Base-by-base conservation (phyloP, 1,140 invertebrate species). In the Melitaea cinxia region DNA sequence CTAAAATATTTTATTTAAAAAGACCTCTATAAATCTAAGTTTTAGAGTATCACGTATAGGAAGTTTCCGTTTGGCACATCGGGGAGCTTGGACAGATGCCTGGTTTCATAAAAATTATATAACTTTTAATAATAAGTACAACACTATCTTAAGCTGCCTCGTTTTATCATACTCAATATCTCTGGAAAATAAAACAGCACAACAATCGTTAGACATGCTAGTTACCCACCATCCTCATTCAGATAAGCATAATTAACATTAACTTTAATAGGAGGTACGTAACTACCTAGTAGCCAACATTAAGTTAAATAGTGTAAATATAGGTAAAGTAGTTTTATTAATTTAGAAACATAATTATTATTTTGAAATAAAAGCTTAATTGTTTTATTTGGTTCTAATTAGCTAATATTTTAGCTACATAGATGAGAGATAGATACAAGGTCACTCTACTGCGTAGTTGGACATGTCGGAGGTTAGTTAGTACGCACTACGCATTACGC, bases 361-460 rank as follows among this genome's bases (percentile, higher is more conserved):
- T n/a, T n/a, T n/a, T n/a, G n/a, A n/a, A n/a, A n/a, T n/a, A n/a
- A n/a, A n/a, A n/a, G n/a, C n/a, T n/a, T n/a, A n/a, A n/a, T n/a
- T n/a, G n/a, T n/a, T n/a, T n/a, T n/a, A n/a, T n/a, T n/a, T n/a
- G n/a, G n/a, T n/a, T n/a, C n/a, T n/a, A n/a, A n/a, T n/a, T n/a
- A n/a, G n/a, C n/a, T n/a, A n/a, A n/a, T n/a, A n/a, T n/a, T n/a
- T n/a, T n/a, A n/a, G n/a, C n/a, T n/a, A 42, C 59, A 66, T 63
- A 58, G 59, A 71, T 39, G 45, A 30, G 37, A 42, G 56, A 33
- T 59, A 35, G 57, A 62, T 63, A 37, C 78, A 75, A 82, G 75
- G 78, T 69, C 69, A 59, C 35, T 19, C 37, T 73, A 85, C 65
- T 85, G 73, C 82, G 82, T 81, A 75, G 75, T 81, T 78, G 28